Conservation (phyloP, 2,888 invertebrate species). For the Bruchidius siliquastri region DNA sequence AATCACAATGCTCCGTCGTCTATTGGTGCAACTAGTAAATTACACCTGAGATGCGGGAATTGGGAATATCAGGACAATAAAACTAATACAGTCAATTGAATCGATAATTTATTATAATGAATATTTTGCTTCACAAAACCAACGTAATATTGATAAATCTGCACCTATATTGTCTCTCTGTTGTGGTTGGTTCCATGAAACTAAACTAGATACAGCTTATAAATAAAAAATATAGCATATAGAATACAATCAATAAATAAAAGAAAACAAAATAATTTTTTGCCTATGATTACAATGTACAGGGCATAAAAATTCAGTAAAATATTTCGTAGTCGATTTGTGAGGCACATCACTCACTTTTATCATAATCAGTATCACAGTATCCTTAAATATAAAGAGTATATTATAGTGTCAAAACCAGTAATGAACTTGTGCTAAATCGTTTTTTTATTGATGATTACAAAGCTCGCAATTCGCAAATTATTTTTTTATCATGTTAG, state of each 20-base stretch:
- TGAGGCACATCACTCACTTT: slow-evolving; percentile 18
- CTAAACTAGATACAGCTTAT: slow-evolving; percentile 6
- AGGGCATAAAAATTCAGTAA: slow-evolving; percentile 9
- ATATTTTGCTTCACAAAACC: not conserved
- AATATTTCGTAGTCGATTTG: slow-evolving; percentile 18
- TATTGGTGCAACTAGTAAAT: too few species aligned
- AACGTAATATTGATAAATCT: not conserved
- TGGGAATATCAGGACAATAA: not conserved
- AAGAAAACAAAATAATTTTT: slow-evolving; percentile 20
- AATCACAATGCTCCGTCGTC: too few species aligned
- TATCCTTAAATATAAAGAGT: slow-evolving; percentile 26
- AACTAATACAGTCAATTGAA: not conserved
- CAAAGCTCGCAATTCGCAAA: slow-evolving; percentile 30
- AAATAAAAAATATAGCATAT: slow-evolving; percentile 21
- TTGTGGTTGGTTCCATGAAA: slow-evolving; percentile 6
- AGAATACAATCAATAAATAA: slow-evolving; percentile 23
- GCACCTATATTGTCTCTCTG: slow-evolving; percentile 36
- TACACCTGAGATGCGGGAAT: not conserved
- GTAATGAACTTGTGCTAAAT: slow-evolving; percentile 12
- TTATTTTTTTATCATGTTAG: slow-evolving; percentile 9
- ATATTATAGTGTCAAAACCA: slow-evolving; percentile 8
- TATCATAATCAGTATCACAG: slow-evolving; percentile 34
- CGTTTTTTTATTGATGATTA: slow-evolving; percentile 3
- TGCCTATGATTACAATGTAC: slow-evolving; percentile 19
- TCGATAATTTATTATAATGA: not conserved